A percentile compares a stretch with the other conserved stretches of the same genome.
Conservation (phyloP, 2,888 invertebrate species). For the Brassicogethes aeneus region DNA sequence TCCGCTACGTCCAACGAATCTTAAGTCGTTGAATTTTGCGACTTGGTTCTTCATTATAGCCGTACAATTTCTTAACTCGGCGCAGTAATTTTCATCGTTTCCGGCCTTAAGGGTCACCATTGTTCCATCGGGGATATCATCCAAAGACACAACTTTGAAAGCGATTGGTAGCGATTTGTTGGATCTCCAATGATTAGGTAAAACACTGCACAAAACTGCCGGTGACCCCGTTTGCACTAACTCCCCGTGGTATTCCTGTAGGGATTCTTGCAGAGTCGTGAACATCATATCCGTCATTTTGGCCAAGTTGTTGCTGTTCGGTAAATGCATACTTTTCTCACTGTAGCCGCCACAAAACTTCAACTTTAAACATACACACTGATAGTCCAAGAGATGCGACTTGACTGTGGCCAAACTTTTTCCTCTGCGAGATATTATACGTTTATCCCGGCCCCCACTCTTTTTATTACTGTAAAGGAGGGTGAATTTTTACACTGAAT, state of each 20-base stretch:
- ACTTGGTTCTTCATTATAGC: slow-evolving; percentile 97
- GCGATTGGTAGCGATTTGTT: slow-evolving; percentile 96
- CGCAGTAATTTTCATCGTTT: slow-evolving; percentile 96
- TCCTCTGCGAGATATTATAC: slow-evolving; percentile 1
- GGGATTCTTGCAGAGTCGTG: slow-evolving; percentile 65
- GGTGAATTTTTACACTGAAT: slow-evolving; percentile 1
- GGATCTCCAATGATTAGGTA: slow-evolving; percentile 94
- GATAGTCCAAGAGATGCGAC: not conserved
- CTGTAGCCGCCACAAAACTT: not conserved
- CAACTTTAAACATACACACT: not conserved
- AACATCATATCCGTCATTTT: slow-evolving; percentile 69
- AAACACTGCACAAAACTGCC: slow-evolving; percentile 84
- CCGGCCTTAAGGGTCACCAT: slow-evolving; percentile 90
- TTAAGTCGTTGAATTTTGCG: slow-evolving; percentile 96
- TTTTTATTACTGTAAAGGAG: slow-evolving; percentile 2
- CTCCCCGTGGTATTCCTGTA: slow-evolving; percentile 86
- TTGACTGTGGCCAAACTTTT: not conserved
- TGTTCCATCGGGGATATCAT: slow-evolving; percentile 92
- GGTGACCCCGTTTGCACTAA: slow-evolving; percentile 92
- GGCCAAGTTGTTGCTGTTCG: slow-evolving; percentile 46
- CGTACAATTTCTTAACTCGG: slow-evolving; percentile 86
- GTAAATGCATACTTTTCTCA: slow-evolving; percentile 51
- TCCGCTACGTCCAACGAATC: slow-evolving; percentile 96
- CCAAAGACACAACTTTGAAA: slow-evolving; percentile 90
- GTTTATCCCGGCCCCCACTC: not conserved